Evolutionary conservation across 2,888 invertebrate genomes (phyloP), one percentile per base, ranked within the genome.

Genomic region (Uropetala carovei): DNA sequence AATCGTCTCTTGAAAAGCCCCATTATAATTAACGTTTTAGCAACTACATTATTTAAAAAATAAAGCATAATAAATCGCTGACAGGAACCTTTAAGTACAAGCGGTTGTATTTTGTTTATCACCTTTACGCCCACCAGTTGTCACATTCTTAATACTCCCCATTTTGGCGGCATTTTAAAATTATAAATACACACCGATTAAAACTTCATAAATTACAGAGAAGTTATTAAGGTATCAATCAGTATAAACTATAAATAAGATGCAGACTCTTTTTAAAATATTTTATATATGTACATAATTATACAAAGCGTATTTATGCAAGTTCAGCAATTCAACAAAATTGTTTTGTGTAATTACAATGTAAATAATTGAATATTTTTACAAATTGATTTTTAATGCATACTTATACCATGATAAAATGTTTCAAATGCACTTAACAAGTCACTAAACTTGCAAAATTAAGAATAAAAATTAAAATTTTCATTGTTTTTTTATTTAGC

Each of bases 21-120:
- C 10, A 75, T 75, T 13, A 75, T 13, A 75, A 75, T 75, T 75
- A 27, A 43, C 27, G 75, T 13, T 75, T 27, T 4, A 27, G 22
- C 27, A 11, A 0, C 75, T 27, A 22, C 27, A 27, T 16, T 18
- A 89, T 9, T 18, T 0, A 43, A 10, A 13, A 64, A 64, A 30
- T 64, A 56, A 18, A 9, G 22, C 18, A 5, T 27, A 9, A 89
- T 11, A 89, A 22, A n/a, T 64, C n/a, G n/a, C 16, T 64, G 8
- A 11, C 16, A 11, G n/a, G 18, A 16, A 56, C 56, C 16, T 18
- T 11, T 4, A 43, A 89, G 43, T 89, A 43, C 43, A n/a, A 43
- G 43, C 89, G 64, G 89, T 43, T n/a, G 89, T 89, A 89, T 68
- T 64, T 89, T 89, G 89, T 89, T 89, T 89, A 27, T n/a, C 18